phyloP scores from a whole-genome alignment of 1,140 invertebrate species.

The Drosophila ficusphila region DNA sequence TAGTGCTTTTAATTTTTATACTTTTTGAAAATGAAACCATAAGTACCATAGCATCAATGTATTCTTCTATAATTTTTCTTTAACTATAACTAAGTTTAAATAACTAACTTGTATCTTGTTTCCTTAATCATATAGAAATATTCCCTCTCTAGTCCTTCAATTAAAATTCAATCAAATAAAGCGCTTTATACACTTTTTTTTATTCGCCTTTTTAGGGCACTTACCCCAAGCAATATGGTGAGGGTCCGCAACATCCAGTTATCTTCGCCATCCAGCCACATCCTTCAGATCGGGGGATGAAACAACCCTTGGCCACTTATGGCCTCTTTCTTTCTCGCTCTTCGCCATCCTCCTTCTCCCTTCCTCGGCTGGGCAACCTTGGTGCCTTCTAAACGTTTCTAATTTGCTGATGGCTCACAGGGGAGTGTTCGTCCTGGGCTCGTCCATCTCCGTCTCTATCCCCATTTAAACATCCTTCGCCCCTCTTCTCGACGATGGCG shows the following conservation, averaged over 20 bases:
- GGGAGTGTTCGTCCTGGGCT: slow-evolving; percentile 58
- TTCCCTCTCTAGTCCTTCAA: slow-evolving; percentile 55
- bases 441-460: slow-evolving; percentile 20
- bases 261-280: slow-evolving; percentile 14
- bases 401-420: slow-evolving; percentile 78
- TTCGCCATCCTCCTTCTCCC: not conserved
- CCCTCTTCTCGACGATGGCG: slow-evolving; percentile 3
- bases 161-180: slow-evolving; percentile 76
- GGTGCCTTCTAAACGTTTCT: slow-evolving; percentile 66
- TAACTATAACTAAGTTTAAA: not conserved
- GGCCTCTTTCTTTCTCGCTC: slow-evolving; percentile 1
- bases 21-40: too few species aligned
- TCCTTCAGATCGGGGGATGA: slow-evolving; percentile 23
- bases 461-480: not conserved
- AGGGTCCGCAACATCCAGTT: slow-evolving; percentile 14
- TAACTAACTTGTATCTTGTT: not conserved
- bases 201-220: slow-evolving; percentile 5
- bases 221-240: slow-evolving; percentile 52
- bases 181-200: slow-evolving; percentile 37
- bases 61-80: too few species aligned
- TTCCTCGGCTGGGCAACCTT: not conserved
- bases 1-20: too few species aligned
- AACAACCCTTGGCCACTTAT: slow-evolving; percentile 59
- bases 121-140: slow-evolving; percentile 8
- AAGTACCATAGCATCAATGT: too few species aligned